Conservation (phyloP, 2,797 vertebrate genomes). For the Naso thynnoides region DNA sequence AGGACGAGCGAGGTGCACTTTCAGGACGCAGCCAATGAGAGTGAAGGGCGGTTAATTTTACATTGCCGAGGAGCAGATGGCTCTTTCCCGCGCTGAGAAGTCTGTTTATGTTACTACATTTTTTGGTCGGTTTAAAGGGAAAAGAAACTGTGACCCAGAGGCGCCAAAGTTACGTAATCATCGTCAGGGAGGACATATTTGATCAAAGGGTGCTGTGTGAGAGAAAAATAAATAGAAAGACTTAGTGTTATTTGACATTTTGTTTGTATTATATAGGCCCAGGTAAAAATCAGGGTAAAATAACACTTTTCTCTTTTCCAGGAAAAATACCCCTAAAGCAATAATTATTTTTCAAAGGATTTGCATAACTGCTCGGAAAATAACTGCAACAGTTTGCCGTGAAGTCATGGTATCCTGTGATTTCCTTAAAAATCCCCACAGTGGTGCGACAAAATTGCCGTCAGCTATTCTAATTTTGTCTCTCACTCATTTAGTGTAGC, state of each 20-base stretch:
- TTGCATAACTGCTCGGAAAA: background rate
- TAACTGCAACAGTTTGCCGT: background rate
- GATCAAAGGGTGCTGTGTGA: conserved; percentile 72
- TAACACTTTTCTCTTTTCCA: background rate
- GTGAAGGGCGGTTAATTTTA: conserved; percentile 69
- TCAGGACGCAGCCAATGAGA: conserved; percentile 59
- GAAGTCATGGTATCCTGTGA: conserved; percentile 4
- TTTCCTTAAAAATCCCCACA: no score
- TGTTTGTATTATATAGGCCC: background rate
- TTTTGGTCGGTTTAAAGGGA: conserved; percentile 84
- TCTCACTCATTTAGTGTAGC: background rate
- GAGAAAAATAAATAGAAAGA: conserved; percentile 36
- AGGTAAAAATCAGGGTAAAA: no score
- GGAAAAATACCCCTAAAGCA: background rate
- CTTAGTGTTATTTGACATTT: background rate
- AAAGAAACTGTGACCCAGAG: conserved; percentile 69
- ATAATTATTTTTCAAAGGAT: background rate
- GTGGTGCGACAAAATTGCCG: no score
- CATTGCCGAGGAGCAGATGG: conserved; percentile 63
- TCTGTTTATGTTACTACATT: conserved; percentile 81
- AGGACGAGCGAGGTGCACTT: background rate
- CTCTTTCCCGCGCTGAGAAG: conserved; percentile 78
- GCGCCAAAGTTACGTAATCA: conserved; percentile 80
- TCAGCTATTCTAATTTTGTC: background rate
- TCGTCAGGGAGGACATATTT: conserved; percentile 53